These are phyloP conservation scores for Sebastiscus albofasciatus DNA, from an alignment of 2,797 vertebrate species.

Conservation along the genomic window DNA sequence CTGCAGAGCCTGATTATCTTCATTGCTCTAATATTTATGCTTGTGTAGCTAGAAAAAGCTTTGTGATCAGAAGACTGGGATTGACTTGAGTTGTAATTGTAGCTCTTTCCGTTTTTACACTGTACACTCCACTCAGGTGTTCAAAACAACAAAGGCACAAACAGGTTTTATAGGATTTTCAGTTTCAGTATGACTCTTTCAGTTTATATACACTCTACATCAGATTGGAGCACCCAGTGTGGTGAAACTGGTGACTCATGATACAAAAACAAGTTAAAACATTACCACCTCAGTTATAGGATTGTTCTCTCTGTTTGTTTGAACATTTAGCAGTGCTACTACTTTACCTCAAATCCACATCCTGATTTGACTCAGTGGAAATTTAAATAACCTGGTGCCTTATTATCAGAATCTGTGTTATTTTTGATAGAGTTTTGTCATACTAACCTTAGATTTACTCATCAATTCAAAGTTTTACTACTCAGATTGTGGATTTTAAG, in stretches of 20 bases:
- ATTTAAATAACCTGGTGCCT: neutral
- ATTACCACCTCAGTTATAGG: neutral
- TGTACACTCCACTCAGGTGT: conserved; percentile 36
- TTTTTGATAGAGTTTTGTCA: neutral
- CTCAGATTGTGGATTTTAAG: neutral
- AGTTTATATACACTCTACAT: neutral
- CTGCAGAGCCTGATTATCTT: neutral
- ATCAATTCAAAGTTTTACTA: neutral
- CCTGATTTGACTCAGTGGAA: neutral
- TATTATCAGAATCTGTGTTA: neutral
- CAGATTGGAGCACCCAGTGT: neutral
- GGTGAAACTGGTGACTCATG: neutral
- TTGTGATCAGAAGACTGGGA: neutral
- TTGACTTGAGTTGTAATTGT: neutral
- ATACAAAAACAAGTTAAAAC: neutral
- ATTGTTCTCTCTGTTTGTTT: neutral
- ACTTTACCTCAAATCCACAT: neutral
- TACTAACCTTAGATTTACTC: neutral
- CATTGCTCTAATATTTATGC: neutral
- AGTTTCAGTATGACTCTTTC: neutral
- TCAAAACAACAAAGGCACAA: neutral
- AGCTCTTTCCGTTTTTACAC: neutral
- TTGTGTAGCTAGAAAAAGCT: neutral
- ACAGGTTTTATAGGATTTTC: neutral
- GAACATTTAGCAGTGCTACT: neutral